These are phyloP conservation scores for Sussaba pulchella DNA, from an alignment of 2,888 invertebrate genomes.

Conservation along the genomic window DNA sequence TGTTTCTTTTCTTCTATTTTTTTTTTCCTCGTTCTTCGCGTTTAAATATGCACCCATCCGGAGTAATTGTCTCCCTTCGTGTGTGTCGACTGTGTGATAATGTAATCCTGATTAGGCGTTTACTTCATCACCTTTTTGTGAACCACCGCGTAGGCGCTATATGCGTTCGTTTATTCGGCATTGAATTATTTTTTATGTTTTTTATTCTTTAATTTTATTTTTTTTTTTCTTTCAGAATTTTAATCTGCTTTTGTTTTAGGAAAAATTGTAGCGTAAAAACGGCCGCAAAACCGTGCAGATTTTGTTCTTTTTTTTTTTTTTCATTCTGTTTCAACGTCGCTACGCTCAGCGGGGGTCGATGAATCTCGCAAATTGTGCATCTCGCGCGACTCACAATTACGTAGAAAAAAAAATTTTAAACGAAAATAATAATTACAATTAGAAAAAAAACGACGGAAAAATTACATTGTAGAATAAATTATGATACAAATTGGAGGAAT, in stretches of 20 bases:
- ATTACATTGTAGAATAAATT: slow-evolving; percentile 16
- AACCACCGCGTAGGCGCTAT: slow-evolving; percentile 68
- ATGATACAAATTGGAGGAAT: slow-evolving; percentile 9
- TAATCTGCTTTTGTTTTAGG: slow-evolving; percentile 56
- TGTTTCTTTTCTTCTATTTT: slow-evolving; percentile 45
- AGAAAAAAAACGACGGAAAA: background rate
- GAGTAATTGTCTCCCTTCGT: slow-evolving; percentile 31
- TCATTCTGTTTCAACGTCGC: background rate
- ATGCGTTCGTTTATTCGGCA: slow-evolving; percentile 72
- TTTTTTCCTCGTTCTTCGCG: slow-evolving; percentile 60
- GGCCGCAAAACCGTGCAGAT: slow-evolving; percentile 36
- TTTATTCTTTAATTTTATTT: slow-evolving; percentile 19
- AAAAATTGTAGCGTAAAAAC: slow-evolving; percentile 63
- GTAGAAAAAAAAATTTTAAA: background rate
- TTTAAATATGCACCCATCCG: slow-evolving; percentile 62
- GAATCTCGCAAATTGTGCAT: slow-evolving; percentile 38
- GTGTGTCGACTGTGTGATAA: slow-evolving; percentile 46
- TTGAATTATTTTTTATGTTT: slow-evolving; percentile 46
- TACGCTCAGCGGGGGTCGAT: background rate
- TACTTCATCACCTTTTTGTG: slow-evolving; percentile 60
- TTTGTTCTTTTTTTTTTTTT: slow-evolving; percentile 1
- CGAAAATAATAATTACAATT: too few species aligned
- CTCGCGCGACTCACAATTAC: slow-evolving; percentile 13
- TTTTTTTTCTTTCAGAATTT: slow-evolving; percentile 45
- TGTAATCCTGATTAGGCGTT: slow-evolving; percentile 66